Evolutionary conservation across 2,888 invertebrate species (phyloP).

Genomic region (Acanthosepion lycidas): DNA sequence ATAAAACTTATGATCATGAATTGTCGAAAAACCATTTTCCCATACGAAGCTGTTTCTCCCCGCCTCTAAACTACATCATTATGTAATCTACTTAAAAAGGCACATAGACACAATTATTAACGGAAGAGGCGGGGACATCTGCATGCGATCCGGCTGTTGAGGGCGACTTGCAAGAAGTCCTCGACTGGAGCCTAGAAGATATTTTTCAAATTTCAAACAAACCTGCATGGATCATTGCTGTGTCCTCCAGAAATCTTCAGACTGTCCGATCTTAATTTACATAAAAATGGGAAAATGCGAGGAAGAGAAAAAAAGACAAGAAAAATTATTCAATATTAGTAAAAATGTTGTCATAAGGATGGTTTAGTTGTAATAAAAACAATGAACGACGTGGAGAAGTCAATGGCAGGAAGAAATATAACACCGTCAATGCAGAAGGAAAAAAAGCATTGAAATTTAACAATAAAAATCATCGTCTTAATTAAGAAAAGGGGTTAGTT

Average conservation of each 20-base stretch:
- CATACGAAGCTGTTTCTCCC: background rate
- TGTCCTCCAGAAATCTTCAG: slow-evolving; percentile 24
- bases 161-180: background rate
- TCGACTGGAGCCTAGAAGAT: background rate
- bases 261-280: slow-evolving; percentile 12
- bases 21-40: background rate
- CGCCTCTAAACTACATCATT: background rate
- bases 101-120: background rate
- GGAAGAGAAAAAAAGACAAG: background rate
- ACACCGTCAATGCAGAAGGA: background rate
- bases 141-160: background rate
- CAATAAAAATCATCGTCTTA: too few species aligned
- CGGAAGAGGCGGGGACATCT: background rate
- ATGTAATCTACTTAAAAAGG: background rate
- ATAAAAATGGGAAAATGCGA: background rate
- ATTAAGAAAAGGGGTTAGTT: too few species aligned
- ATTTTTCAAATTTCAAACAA: background rate
- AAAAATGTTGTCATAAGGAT: background rate
- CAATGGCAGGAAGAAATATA: too few species aligned
- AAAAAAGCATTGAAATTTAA: background rate
- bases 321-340: background rate
- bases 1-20: background rate
- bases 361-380: background rate
- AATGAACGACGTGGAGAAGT: background rate
- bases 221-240: slow-evolving; percentile 35